Evolutionary conservation across 2,888 invertebrate species (phyloP), one percentile per base, ranked within the genome.

Genomic region (Halictus quadricinctus): DNA sequence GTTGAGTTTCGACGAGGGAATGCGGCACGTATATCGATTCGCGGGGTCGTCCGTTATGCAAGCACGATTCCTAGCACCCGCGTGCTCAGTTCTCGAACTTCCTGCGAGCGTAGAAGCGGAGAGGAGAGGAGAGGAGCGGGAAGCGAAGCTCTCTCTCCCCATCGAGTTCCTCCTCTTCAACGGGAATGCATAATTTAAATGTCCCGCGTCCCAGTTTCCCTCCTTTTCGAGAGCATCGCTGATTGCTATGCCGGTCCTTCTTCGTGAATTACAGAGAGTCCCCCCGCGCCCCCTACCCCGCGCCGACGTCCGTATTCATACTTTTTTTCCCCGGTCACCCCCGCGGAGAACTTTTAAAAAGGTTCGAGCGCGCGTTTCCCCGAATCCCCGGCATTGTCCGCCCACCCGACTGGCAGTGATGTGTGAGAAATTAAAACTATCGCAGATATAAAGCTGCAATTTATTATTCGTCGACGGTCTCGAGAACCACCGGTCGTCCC

Each of bases 141-240:
- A 29, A 18, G 18, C 0, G 29, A 7, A 54, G 54, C 54, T 54
- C n/a, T 54, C 54, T 8, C 64, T 29, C 64, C 64, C 64, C 64
- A 64, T 64, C 64, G 78, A 81, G 73, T 85, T 87, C 81, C 81
- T 74, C 85, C 85, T 85, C 85, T 87, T 85, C 87, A 73, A 74
- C 77, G 74, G 89, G 89, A 91, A 90, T 92, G 92, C 92, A 92
- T 92, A 92, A 92, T 92, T 92, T 91, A 92, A 92, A 91, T 90
- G 90, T 90, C 90, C 88, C 88, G 90, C 90, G 92, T 88, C 91
- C 92, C 84, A 92, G 91, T 92, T 92, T 92, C 88, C 81, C 82
- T 78, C 78, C 82, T 85, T 82, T 87, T 81, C 82, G 80, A 81
- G 85, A 66, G 89, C 85, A 89, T 85, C 88, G 91, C 90, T 92